phyloP scores from a whole-genome alignment of 2,113 vertebrate genomes.

The Mellivora capensis region DNA sequence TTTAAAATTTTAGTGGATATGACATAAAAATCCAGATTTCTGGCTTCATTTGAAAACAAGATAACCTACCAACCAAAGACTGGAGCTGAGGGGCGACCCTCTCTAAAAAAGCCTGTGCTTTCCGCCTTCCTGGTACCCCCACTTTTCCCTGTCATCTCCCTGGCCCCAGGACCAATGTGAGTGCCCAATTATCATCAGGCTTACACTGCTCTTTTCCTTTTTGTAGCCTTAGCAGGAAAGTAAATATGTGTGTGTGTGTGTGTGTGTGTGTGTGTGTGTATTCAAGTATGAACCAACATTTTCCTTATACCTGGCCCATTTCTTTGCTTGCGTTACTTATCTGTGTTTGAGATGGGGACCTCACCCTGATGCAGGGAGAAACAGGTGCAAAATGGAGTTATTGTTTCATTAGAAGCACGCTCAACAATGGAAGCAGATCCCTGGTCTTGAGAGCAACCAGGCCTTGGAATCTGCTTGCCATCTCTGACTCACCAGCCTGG shows the following conservation, averaged over 20 bases:
- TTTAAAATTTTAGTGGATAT: not conserved
- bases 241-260: not conserved
- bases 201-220: not conserved
- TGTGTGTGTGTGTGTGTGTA: not conserved
- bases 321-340: not conserved
- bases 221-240: not conserved
- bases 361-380: not conserved
- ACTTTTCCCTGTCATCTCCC: not conserved
- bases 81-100: not conserved
- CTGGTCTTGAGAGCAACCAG: not conserved
- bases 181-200: not conserved
- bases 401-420: not conserved
- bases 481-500: not conserved
- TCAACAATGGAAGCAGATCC: not conserved
- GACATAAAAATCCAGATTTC: not conserved
- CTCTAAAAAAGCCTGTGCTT: not conserved
- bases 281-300: not conserved
- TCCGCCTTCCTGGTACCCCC: not conserved
- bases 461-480: not conserved
- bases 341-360: not conserved
- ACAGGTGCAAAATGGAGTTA: not conserved
- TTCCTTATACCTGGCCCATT: not conserved
- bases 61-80: not conserved
- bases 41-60: conserved; percentile 4
- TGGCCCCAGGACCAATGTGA: not conserved